Evolutionary conservation across 1,140 invertebrate species (phyloP), one percentile per base, ranked within the genome.

Genomic region (Eubasilissa regina): DNA sequence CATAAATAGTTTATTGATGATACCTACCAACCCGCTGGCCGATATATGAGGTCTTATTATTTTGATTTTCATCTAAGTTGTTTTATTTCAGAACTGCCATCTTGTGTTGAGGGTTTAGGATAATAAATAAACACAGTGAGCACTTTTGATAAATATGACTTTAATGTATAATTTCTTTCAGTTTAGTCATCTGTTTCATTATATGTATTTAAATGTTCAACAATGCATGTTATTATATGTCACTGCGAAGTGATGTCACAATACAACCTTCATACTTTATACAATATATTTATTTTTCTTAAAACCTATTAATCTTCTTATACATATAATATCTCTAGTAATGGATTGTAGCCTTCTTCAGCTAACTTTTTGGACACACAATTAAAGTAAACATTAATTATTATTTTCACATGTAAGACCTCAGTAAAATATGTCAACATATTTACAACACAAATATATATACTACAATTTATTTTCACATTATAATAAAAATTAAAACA

Each of bases 141-240:
- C 25, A 35, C 25, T 35, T n/a, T 8, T 70, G 13, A 70, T 70
- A 70, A 70, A 70, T 70, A 70, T 70, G 15, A 70, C 21, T 70
- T 70, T 70, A 70, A 47, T 70, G 66, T 70, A 70, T 70, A 70
- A 48, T 70, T 51, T 51, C n/a, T 62, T 70, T 45, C 15, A 25
- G 17, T 48, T 70, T 70, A 48, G 17, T 47, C 48, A 19, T 48
- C 58, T 51, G 47, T 70, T 70, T 70, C 47, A 48, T 70, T 48
- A 70, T 51, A 51, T 25, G 9, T 13, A 25, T 62, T 35, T 62
- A 10, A 62, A 62, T 62, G 25, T 47, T 51, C 44, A 64, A 70
- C 66, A 70, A 51, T 51, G n/a, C 8, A 8, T 51, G n/a, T 12
- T 51, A 13, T 51, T 45, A 70, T 21, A 51, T 44, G 10, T 56